phyloP scores from a whole-genome alignment of 2,888 invertebrate genomes.

The Embidobia sp. region DNA sequence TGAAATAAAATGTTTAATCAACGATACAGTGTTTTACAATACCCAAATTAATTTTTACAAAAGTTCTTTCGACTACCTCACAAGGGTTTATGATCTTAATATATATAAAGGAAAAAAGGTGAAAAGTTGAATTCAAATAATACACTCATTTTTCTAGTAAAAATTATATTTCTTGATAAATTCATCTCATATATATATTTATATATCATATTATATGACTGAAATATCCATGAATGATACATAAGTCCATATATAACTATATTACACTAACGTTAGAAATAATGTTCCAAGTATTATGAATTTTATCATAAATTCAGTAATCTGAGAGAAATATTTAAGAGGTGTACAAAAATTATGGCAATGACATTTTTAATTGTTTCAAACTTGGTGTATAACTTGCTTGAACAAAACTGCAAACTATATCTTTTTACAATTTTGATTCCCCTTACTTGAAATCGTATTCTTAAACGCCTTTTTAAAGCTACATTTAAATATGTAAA shows the following conservation, averaged over 20 bases:
- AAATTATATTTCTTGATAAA: conserved; percentile 77
- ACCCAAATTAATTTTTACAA: too few species aligned
- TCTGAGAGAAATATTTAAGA: neutral
- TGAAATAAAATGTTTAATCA: too few species aligned
- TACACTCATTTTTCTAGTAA: conserved; percentile 76
- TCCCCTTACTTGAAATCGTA: too few species aligned
- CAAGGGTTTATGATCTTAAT: too few species aligned
- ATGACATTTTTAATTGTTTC: neutral
- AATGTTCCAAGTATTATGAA: conserved; percentile 8
- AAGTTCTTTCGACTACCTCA: too few species aligned
- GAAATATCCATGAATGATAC: conserved; percentile 21
- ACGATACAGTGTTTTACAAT: too few species aligned
- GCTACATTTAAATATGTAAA: too few species aligned
- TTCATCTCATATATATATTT: conserved; percentile 63
- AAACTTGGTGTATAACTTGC: too few species aligned
- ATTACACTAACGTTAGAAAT: conserved; percentile 25
- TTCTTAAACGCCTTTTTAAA: too few species aligned
- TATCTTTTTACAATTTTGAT: too few species aligned
- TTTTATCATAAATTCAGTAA: conserved; percentile 3
- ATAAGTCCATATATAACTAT: conserved; percentile 15
- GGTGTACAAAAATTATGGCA: neutral
- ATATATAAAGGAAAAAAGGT: too few species aligned
- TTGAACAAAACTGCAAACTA: too few species aligned
- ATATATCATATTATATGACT: conserved; percentile 32
- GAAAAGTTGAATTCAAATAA: neutral